Percentiles rank a stretch among this genome's conserved stretches.
These are phyloP conservation scores for Hemistola chrysoprasaria DNA, from an alignment of 2,888 invertebrate genomes.

Conservation along the genomic window DNA sequence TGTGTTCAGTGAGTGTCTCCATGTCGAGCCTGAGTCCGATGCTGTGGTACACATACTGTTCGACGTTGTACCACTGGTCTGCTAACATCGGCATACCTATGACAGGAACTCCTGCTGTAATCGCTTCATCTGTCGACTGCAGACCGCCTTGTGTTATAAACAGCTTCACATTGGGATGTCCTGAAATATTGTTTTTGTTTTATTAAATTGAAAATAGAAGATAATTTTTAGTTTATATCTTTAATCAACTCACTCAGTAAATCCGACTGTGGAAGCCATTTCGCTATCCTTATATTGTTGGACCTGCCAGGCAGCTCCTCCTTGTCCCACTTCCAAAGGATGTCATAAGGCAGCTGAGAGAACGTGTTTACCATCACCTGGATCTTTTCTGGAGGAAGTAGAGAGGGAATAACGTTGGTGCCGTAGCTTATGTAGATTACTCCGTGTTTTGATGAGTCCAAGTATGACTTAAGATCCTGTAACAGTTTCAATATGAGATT, in stretches of 20 bases:
- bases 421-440: conserved; percentile 71
- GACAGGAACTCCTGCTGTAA: conserved; percentile 47
- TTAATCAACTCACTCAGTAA: conserved; percentile 45
- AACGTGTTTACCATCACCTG: conserved; percentile 50
- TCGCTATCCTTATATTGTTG: conserved; percentile 55
- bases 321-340: conserved; percentile 68
- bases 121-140: conserved; percentile 37
- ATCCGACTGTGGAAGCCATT: conserved; percentile 71
- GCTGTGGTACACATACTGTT: conserved; percentile 28
- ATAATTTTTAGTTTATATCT: no score
- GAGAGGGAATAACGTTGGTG: conserved; percentile 51
- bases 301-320: conserved; percentile 51
- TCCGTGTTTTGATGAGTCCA: conserved; percentile 59
- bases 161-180: conserved; percentile 33
- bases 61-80: conserved; percentile 55
- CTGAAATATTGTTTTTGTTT: conserved; percentile 32
- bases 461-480: conserved; percentile 53
- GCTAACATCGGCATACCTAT: conserved; percentile 50
- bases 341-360: conserved; percentile 57
- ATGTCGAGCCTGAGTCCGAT: no score
- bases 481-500: conserved; percentile 12
- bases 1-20: no score
- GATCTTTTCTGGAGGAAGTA: conserved; percentile 46
- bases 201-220: no score
- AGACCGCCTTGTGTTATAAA: conserved; percentile 39